Evolutionary conservation across 2,797 vertebrate genomes (phyloP), one percentile per base, ranked within the genome.

Genomic region (Liparis tanakae): DNA sequence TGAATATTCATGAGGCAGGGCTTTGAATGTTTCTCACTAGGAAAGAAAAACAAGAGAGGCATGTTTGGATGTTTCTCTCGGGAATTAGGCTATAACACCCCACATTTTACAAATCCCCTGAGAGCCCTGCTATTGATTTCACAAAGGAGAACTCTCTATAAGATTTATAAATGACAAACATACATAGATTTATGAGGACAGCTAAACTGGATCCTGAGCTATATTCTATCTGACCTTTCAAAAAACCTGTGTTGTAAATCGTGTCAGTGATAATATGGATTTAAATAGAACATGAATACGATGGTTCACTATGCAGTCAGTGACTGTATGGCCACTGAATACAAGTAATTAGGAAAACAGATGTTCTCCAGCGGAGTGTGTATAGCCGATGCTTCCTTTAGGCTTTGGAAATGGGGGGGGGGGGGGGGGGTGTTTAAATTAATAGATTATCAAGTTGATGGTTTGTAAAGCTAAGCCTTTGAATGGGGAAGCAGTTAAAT

Each of bases 401-500:
- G 91, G 80, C 74, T 81, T 65, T 25, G 34, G 62, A 86, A 85
- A 89, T 86, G 62, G 41, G 58, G 76, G 79, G 37, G 25, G 25
- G 25, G 25, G 58, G 76, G 25, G 1, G 36, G 51, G 10, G 77
- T 79, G 78, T 85, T 89, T 90, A 90, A 92, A 93, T 90, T 82
- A 89, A 88, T 77, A 85, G 82, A 91, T 91, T 88, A 91, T 85
- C 86, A 72, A 87, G 66, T 6, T 82, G 86, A 85, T 87, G 85
- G 77, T 87, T 91, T 70, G 77, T 78, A 85, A 81, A 82, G 58
- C 72, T 88, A 84, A 90, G 83, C 76, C 59, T 89, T 88, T 83
- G 88, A 90, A 87, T 88, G 56, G 72, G 75, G 79, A 84, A 85
- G 80, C 74, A 76, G 81, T 90, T 90, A 88, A 91, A 93, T 80